Conservation (phyloP, 2,797 vertebrate genomes). For the Phrynocephalus guinanensis region DNA sequence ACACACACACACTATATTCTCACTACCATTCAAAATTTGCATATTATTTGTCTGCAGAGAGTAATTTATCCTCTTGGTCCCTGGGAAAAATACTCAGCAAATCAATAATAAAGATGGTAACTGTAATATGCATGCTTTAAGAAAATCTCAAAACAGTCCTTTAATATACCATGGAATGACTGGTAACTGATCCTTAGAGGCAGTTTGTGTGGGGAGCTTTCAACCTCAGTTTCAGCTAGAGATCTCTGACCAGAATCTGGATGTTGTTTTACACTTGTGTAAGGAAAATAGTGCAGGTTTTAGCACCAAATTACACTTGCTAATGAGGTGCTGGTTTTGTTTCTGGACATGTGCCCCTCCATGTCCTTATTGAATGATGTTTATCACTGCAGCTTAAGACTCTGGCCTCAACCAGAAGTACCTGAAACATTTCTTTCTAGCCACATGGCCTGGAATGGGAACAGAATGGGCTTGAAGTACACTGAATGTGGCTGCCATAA, state of each 20-base stretch:
- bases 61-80: neutral
- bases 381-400: neutral
- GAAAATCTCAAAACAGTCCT: neutral
- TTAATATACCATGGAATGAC: neutral
- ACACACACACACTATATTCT: neutral
- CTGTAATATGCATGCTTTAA: neutral
- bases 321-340: too few species aligned
- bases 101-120: neutral
- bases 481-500: neutral
- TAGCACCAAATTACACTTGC: too few species aligned
- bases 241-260: neutral
- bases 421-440: neutral
- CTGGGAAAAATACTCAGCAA: rapidly evolving
- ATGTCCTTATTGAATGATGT: too few species aligned
- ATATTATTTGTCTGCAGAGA: neutral
- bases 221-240: neutral
- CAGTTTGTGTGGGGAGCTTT: too few species aligned
- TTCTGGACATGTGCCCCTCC: too few species aligned
- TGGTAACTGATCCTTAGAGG: neutral
- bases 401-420: neutral
- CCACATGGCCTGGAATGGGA: too few species aligned
- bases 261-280: neutral
- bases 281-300: neutral
- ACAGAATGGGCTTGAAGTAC: neutral
- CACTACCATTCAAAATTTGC: neutral